Conservation (phyloP, 1,140 invertebrate genomes). For the Cheumatopsyche charites region DNA sequence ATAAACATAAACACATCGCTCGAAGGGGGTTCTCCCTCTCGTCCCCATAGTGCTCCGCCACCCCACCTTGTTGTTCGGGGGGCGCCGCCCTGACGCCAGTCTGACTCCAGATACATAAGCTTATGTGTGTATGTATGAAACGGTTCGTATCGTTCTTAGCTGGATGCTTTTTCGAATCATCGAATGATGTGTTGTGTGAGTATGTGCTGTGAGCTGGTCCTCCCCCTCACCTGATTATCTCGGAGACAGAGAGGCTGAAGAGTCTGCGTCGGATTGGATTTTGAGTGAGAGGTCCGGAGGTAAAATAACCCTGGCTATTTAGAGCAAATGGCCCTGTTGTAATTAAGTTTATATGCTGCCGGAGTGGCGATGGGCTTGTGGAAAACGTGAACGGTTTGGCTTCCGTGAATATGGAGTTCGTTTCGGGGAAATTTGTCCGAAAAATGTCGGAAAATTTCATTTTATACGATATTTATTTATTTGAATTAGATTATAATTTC, state of each 20-base stretch:
- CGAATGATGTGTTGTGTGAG: neutral
- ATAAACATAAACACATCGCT: constrained; percentile 43
- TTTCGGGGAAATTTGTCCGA: neutral
- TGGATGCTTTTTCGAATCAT: no score
- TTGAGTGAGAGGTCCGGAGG: constrained; percentile 35
- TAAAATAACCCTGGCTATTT: constrained; percentile 38
- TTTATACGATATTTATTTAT: no score
- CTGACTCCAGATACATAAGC: neutral
- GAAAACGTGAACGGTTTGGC: neutral
- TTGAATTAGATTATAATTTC: no score
- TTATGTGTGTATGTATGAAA: neutral
- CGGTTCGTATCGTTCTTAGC: no score
- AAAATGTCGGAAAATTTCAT: no score
- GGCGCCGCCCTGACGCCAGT: constrained; percentile 28
- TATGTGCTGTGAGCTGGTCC: neutral
- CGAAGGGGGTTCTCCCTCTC: constrained; percentile 1
- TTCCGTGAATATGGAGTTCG: neutral
- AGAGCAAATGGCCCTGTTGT: constrained; percentile 35
- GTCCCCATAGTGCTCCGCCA: neutral
- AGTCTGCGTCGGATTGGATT: constrained; percentile 31
- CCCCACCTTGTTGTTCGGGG: neutral
- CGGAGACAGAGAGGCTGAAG: constrained; percentile 15
- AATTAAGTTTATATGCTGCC: constrained; percentile 36
- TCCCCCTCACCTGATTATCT: constrained; percentile 36
- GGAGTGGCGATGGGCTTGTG: neutral